These are phyloP conservation scores for Lycopodina hypogea DNA, from an alignment of 37 sponge, comb jelly and placozoan species.

Conservation along the genomic window DNA sequence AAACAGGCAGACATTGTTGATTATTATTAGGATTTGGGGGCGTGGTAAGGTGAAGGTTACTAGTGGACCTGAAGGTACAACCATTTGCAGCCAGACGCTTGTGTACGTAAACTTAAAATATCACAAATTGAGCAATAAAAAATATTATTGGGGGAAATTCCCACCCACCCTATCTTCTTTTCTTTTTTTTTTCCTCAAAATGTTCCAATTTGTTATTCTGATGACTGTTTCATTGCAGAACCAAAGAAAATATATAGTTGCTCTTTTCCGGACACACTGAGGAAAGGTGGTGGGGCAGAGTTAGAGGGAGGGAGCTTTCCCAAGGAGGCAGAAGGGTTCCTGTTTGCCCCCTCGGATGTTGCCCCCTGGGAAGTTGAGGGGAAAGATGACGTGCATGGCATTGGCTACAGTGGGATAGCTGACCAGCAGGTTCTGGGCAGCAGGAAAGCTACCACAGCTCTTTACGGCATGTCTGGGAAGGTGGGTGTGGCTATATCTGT, in stretches of 20 bases:
- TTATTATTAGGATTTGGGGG: no score
- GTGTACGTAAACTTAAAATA: no score
- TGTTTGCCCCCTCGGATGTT: constrained; percentile 77
- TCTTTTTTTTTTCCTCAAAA: no score
- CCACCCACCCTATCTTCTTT: no score
- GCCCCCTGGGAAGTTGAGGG: constrained; percentile 44
- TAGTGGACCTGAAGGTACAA: no score
- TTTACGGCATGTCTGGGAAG: constrained; percentile 83
- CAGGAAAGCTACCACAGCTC: constrained; percentile 18
- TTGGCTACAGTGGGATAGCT: constrained; percentile 76
- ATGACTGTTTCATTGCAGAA: neutral
- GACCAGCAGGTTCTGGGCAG: constrained; percentile 22
- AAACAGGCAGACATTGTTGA: no score
- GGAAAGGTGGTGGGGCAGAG: neutral
- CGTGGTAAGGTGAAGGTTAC: no score
- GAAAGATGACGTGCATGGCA: constrained; percentile 79
- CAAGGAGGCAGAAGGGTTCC: constrained; percentile 21
- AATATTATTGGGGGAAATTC: no score
- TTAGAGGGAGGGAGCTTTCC: neutral
- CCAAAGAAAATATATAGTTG: constrained; percentile 56
- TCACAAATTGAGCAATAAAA: no score
- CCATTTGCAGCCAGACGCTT: no score
- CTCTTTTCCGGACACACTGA: constrained; percentile 9
- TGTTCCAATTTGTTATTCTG: no score
- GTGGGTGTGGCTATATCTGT: constrained; percentile 32